phyloP scores from a whole-genome alignment of 2,888 invertebrate genomes.

The Baronia brevicornis region DNA sequence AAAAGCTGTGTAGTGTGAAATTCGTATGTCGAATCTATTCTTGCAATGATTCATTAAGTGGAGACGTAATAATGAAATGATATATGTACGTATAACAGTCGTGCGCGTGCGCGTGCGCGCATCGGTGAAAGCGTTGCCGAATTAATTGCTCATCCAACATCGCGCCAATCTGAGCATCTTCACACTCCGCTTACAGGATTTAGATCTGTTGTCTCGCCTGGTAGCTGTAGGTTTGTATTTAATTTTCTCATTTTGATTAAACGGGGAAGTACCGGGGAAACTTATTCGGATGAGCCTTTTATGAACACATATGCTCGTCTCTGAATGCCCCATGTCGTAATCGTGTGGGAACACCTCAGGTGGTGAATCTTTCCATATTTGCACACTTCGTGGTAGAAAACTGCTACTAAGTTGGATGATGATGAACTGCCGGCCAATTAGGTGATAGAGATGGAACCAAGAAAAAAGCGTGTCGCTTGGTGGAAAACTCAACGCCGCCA shows the following conservation, averaged over 20 bases:
- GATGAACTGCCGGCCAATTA: too few species aligned
- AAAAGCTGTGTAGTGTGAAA: too few species aligned
- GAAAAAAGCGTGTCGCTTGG: too few species aligned
- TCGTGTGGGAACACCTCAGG: not conserved
- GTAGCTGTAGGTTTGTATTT: slow-evolving; percentile 13
- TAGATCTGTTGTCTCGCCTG: slow-evolving; percentile 19
- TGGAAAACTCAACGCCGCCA: too few species aligned
- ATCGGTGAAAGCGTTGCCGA: slow-evolving; percentile 61
- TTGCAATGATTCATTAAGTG: slow-evolving; percentile 18
- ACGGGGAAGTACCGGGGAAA: too few species aligned
- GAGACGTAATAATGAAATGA: slow-evolving; percentile 17
- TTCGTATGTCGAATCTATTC: too few species aligned
- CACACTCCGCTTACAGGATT: slow-evolving; percentile 38
- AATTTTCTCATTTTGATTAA: slow-evolving; percentile 6
- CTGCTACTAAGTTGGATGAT: too few species aligned
- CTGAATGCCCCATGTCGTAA: not conserved
- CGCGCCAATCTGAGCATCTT: slow-evolving; percentile 41
- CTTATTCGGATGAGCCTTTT: too few species aligned
- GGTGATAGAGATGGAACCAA: too few species aligned
- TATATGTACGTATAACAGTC: too few species aligned
- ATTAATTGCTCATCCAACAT: slow-evolving; percentile 55
- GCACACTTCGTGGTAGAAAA: not conserved
- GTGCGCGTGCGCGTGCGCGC: slow-evolving; percentile 15
- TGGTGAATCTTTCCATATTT: not conserved
- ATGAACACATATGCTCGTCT: too few species aligned